Conservation (phyloP, 2,113 vertebrate species). For the Willisornis vidua region DNA sequence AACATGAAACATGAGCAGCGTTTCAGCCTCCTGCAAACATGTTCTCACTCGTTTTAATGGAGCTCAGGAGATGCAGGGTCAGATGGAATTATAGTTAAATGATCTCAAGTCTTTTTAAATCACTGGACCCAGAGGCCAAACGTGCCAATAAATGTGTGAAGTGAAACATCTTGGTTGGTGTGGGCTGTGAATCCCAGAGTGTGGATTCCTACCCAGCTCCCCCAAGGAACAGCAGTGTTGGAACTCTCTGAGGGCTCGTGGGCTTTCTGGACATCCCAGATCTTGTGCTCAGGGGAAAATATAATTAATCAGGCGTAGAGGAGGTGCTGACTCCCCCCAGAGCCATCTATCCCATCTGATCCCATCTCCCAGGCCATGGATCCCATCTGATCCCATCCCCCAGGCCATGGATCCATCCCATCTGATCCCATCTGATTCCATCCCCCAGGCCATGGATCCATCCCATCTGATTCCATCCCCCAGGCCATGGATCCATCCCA, state of each 20-base stretch:
- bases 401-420: no score
- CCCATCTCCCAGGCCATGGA: background rate
- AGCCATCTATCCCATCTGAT: background rate
- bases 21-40: background rate
- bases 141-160: background rate
- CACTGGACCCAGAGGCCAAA: background rate
- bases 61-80: background rate
- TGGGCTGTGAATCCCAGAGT: background rate
- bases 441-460: no score
- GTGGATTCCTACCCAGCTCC: rapidly evolving
- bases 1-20: background rate
- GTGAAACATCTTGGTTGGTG: rapidly evolving
- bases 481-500: background rate
- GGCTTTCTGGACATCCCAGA: background rate
- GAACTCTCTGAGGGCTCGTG: rapidly evolving
- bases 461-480: no score
- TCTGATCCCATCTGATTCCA: background rate
- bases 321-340: background rate
- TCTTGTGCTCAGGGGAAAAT: background rate
- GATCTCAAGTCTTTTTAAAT: background rate
- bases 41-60: background rate
- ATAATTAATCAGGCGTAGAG: background rate
- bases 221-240: background rate
- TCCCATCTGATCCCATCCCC: no score
- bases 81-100: background rate